These are phyloP conservation scores for Coronaproctus castanopsis DNA, from an alignment of 2,888 invertebrate species.

Conservation along the genomic window DNA sequence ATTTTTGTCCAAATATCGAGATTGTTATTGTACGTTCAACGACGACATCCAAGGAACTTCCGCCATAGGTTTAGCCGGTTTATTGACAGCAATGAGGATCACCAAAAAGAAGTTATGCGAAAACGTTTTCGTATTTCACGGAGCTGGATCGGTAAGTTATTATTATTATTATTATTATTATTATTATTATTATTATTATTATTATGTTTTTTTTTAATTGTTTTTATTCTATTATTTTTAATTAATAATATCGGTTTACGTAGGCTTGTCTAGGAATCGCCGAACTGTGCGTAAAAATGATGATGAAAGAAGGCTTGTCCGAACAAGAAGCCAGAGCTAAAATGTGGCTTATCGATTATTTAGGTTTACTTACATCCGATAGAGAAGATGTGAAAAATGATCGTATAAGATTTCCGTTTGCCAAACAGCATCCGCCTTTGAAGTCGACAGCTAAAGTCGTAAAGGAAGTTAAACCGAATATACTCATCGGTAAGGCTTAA, in stretches of 20 bases:
- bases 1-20: conserved; percentile 70
- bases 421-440: conserved; percentile 53
- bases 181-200: too few relatives aligned
- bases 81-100: conserved; percentile 65
- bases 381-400: conserved; percentile 60
- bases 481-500: conserved; percentile 69
- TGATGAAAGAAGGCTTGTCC: conserved; percentile 62
- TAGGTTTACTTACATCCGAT: conserved; percentile 76
- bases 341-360: conserved; percentile 92
- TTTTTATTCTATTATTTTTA: too few relatives aligned
- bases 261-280: conserved; percentile 89
- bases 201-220: too few relatives aligned
- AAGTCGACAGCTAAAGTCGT: conserved; percentile 65
- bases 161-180: too few relatives aligned
- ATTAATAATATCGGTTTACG: too few relatives aligned
- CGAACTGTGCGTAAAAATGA: conserved; percentile 72
- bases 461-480: conserved; percentile 57
- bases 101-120: conserved; percentile 65
- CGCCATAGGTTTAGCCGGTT: conserved; percentile 81
- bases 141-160: conserved; percentile 70
- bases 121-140: conserved; percentile 78
- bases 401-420: conserved; percentile 63
- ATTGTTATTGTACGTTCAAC: conserved; percentile 86
- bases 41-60: conserved; percentile 97
- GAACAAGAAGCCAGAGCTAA: conserved; percentile 53